Percentiles rank a stretch among this genome's conserved stretches.
These are phyloP conservation scores for Scleropages formosus DNA, from an alignment of 2,797 vertebrate genomes.

Conservation along the genomic window DNA sequence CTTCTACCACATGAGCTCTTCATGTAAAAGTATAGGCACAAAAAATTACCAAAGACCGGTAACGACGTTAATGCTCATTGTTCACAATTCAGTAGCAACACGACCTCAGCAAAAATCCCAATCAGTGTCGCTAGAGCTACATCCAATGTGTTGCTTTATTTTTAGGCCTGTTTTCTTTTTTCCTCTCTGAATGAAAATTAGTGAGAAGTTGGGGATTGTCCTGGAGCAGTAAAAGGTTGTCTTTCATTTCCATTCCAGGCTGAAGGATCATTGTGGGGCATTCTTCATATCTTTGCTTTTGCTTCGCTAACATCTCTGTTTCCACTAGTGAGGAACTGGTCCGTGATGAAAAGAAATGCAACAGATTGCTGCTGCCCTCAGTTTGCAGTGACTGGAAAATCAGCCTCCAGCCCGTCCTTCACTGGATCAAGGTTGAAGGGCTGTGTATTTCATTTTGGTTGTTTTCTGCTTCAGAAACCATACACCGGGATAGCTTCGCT, in stretches of 20 bases:
- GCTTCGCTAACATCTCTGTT: conserved; percentile 47
- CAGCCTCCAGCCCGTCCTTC: conserved; percentile 41
- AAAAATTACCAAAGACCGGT: too few relatives aligned
- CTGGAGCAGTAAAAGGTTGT: conserved; percentile 49
- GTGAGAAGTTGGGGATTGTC: conserved; percentile 27
- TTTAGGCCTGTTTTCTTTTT: too few relatives aligned
- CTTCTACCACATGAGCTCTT: too few relatives aligned
- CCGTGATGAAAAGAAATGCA: conserved; percentile 53
- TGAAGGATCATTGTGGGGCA: conserved; percentile 51
- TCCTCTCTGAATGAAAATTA: neutral
- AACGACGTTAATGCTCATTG: too few relatives aligned
- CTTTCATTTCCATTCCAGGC: conserved; percentile 63
- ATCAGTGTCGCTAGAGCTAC: too few relatives aligned
- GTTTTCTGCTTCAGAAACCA: conserved; percentile 48
- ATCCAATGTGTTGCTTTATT: too few relatives aligned
- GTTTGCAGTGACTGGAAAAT: conserved; percentile 44
- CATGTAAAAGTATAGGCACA: too few relatives aligned
- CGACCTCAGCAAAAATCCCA: too few relatives aligned
- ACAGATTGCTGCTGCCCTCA: conserved; percentile 44
- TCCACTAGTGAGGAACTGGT: conserved; percentile 57
- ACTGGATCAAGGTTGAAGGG: conserved; percentile 48
- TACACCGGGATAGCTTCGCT: conserved; percentile 56
- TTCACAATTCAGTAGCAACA: too few relatives aligned
- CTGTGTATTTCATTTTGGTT: conserved; percentile 47
- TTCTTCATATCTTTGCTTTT: conserved; percentile 46